Evolutionary conservation across 2,888 invertebrate species (phyloP), one percentile per base, ranked within the genome.

Genomic region (Acrocyrtus sp.): DNA sequence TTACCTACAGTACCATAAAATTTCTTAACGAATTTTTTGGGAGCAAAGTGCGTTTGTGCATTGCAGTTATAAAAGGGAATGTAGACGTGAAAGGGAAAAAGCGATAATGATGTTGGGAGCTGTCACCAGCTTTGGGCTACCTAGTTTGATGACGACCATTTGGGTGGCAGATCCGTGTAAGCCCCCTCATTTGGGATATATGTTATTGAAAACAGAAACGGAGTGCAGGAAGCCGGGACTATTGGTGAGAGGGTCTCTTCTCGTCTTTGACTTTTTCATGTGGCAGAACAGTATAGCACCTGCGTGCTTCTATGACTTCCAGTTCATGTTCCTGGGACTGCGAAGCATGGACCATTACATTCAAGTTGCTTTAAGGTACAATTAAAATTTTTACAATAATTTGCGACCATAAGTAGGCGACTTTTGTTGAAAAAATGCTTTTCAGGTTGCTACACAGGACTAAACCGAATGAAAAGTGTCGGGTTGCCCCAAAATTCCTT

Each of bases 121-220:
- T 12, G 4, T 45, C 1, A 66, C 75, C 5, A 70, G 70, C 43
- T 70, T 66, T 39, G 66, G 66, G 12, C 41, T 75, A 22, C 70
- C 75, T 15, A 26, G 56, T 3, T 43, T 70, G 4, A 75, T 75
- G 66, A 24, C 34, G 17, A 29, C 62, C 1, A 75, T 75, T 54
- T 19, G 70, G 17, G n/a, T 69, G 0, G 66, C 39, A 12, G 75
- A 75, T 24, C 70, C 70, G 8, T 75, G 75, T 41, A 75, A 75
- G 22, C 75, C 75, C 26, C 75, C 75, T 5, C 75, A 75, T 51
- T 15, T 75, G 6, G 70, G 75, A n/a, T 75, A 75, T 17, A 70
- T 75, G 2, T 34, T 75, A 0, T 67, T 45, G 17, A 41, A 75
- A 22, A 34, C 47, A 1, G 26, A 6, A 3, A 6, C 19, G 1